phyloP scores from a whole-genome alignment of 2,797 vertebrate species.

The Taeniopygia guttata region DNA sequence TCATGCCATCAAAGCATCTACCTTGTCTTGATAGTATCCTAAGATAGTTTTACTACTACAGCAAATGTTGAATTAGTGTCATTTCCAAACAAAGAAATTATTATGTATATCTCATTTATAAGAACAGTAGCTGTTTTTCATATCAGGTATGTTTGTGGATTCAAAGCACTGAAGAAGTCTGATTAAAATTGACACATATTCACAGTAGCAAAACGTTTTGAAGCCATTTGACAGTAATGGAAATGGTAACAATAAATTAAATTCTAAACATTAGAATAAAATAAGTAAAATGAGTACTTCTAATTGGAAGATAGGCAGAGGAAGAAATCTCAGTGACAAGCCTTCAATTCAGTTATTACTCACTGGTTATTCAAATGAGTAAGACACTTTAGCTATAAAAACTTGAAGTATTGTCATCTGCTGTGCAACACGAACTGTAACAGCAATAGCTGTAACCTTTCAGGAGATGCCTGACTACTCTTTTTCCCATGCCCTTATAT shows the following conservation, averaged over 20 bases:
- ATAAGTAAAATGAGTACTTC: not conserved
- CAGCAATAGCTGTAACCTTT: not conserved
- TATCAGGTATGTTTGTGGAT: constrained; percentile 10
- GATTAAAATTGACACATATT: not conserved
- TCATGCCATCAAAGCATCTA: constrained; percentile 40
- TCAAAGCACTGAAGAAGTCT: constrained; percentile 41
- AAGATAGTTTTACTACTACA: not conserved
- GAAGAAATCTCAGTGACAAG: not conserved
- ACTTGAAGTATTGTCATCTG: not conserved
- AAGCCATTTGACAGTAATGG: constrained; percentile 26
- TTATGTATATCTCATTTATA: constrained; percentile 28
- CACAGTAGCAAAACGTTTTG: not conserved
- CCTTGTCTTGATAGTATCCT: constrained; percentile 26
- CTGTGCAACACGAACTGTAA: not conserved
- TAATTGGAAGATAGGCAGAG: not conserved
- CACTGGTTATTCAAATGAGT: not conserved
- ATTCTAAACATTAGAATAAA: not conserved
- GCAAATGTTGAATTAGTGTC: constrained; percentile 33
- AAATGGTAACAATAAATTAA: not conserved
- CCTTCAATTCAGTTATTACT: not conserved
- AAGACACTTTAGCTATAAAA: not conserved
- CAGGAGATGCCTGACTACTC: not conserved
- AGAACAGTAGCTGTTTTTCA: constrained; percentile 43
- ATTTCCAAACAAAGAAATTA: constrained; percentile 17
- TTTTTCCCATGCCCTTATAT: not conserved